Base-by-base conservation (phyloP, 30 jellyfish, hydroid and myxozoan species). In the Morbakka virulenta region DNA sequence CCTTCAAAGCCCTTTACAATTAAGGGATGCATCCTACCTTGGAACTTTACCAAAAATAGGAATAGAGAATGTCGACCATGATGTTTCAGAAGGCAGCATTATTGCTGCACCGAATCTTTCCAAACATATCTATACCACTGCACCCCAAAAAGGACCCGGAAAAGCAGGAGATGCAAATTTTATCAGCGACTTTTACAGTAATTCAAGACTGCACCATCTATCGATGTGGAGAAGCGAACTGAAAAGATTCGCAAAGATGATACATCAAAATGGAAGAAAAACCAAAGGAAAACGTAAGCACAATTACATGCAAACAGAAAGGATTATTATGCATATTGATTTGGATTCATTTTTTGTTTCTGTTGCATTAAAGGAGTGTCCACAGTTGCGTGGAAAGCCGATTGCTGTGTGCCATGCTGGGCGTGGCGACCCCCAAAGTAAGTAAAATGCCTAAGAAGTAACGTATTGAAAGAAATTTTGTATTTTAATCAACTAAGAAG, bases 271-370 rank as follows among this genome's bases (percentile, higher is more conserved):
- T 4, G 51, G 83, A 20, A 9, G 74, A 21, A 34, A 28, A 14
- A 82, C 48, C 79, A 65, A 34, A 20, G 13, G 48, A 4, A 80
- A 77, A 49, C 57, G 2, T 13, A 72, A 72, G 22, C 25, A 62
- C 0, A 12, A 35, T 27, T 36, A 52, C 22, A 25, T 32, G 28
- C 51, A 81, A 21, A 33, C 69, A 32, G 86, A 66, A 14, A 61
- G 53, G 47, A 52, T 88, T 13, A 76, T 81, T 65, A 72, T 87
- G 94, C 99, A 93, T 79, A 72, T 93, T 62, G 99, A 93, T 50
- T n/a, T 93, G 72, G 99, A 93, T 52, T 93, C 97, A 20, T 93
- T 93, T 65, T 93, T 93, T 63, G 99, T 87, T 25, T 93, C 97
- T 49, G 99, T 87, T 50, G 81, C 99, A n/a, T 65, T 86, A 83